These are phyloP conservation scores for Lepidostoma basale DNA, from an alignment of 1,140 invertebrate species.

Conservation along the genomic window DNA sequence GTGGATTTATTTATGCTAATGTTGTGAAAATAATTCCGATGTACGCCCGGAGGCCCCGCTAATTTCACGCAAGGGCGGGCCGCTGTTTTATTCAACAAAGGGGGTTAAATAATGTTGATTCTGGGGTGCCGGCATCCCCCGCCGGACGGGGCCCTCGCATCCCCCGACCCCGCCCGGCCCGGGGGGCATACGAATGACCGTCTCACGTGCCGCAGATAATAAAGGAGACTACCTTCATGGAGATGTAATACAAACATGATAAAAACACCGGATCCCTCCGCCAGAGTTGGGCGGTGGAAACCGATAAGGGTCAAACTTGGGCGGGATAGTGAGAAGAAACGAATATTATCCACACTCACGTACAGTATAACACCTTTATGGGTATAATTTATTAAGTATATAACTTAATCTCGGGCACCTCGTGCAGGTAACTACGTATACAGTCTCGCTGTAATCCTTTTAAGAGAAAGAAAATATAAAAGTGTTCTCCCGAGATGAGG, in stretches of 20 bases:
- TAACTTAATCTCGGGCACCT: neutral
- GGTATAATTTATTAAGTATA: neutral
- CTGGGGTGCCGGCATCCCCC: neutral
- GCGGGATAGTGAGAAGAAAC: too few species aligned
- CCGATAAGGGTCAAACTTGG: too few species aligned
- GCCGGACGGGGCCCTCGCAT: neutral
- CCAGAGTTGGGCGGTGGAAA: too few species aligned
- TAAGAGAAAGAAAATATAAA: too few species aligned
- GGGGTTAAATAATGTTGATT: constrained; percentile 28
- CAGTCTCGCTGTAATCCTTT: too few species aligned
- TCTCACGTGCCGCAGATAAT: constrained; percentile 12
- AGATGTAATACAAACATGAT: constrained; percentile 23
- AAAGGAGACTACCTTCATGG: constrained; percentile 11
- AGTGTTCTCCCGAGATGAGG: too few species aligned
- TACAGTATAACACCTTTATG: neutral
- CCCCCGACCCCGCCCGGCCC: neutral
- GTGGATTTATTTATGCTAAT: constrained; percentile 46
- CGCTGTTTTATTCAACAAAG: constrained; percentile 39
- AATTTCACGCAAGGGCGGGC: constrained; percentile 43
- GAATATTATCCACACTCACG: too few species aligned
- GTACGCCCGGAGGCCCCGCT: constrained; percentile 31
- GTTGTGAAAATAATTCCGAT: constrained; percentile 45
- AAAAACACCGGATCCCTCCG: constrained; percentile 11
- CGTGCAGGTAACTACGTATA: too few species aligned
- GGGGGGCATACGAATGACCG: constrained; percentile 1